Base-by-base conservation (phyloP, 2,797 vertebrate species). In the Chaunax sp. region DNA sequence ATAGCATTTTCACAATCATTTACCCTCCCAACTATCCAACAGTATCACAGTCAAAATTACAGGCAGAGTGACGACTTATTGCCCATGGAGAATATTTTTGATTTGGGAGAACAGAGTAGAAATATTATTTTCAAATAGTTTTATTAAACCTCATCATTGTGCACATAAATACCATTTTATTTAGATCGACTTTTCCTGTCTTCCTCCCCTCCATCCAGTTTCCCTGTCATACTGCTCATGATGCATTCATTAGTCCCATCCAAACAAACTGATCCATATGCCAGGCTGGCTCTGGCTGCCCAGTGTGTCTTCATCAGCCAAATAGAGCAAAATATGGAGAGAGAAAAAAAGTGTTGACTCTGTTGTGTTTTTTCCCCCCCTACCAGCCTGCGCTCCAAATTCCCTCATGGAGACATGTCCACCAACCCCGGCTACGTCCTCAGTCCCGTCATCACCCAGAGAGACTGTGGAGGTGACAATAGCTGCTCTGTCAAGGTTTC, bases 401-500 rank as follows among this genome's bases (percentile, higher is more conserved):
- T 96, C 89, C 90, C 92, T 52, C 91, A 92, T 16, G 78, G 76
- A 2, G 82, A 94, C 82, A 85, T 89, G 41, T 78, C 81, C 71
- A 96, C 95, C 81, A 99, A 99, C 88, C 95, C 95, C 15, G 97
- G 97, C 75, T 98, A 95, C 78, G 92, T 96, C 62, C 92, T 98
- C 75, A 99, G 97, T 83, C 95, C 96, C 2, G 89, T 98, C 75
- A 97, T 97, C 83, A 80, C 95, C 61, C 96, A 96, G 86, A 94
- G 94, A 70, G 94, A 93, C 28, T 38, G 90, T 6, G 94, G 69
- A 55, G 93, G 94, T 13, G 97, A 98, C 89, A 95, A 78, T 71
- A 92, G 93, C 83, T 90, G 93, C 85, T 96, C 97, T 20, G 95
- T 98, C 75, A 99, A 99, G 77, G 96, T 99, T 80, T 98, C 96